Evolutionary conservation across 2,797 vertebrate species (phyloP), one percentile per base, ranked within the genome.

Genomic region (Paedocypris micromegethes): DNA sequence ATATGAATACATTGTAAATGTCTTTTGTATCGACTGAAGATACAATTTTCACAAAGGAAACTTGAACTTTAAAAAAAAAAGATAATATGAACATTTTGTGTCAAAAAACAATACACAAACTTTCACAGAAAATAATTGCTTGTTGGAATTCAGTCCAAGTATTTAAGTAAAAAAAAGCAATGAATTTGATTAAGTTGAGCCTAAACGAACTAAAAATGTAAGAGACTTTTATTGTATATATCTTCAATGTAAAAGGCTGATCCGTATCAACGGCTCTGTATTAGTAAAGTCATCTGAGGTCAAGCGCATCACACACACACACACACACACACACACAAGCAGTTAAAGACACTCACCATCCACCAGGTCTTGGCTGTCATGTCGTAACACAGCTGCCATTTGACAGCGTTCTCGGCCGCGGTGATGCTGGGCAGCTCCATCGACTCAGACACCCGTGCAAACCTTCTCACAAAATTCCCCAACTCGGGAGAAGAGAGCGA

Each of bases 351-450:
- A 91, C 94, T 95, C 82, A 97, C 94, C 95, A 95, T 95, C 94
- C 94, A 95, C 94, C 95, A 96, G 3, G 92, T 95, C 85, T 88
- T 93, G 58, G 92, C 92, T 0, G 84, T 91, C 83, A 86, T 84
- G 66, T 94, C 85, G 62, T 94, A 97, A 79, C 93, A 92, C 6
- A 97, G 86, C 81, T 96, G 94, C 94, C 95, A 96, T 78, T 88
- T 93, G 78, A 93, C 91, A 0, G 86, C 80, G 56, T 79, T 83
- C 78, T 88, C 81, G 0, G 84, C 73, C 44, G 76, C 66, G 51
- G 78, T 75, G 74, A 78, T 64, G 76, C 72, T 70, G 51, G 76
- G 66, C 54, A 73, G 69, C 68, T 83, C 80, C 81, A 80, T 81
- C 56, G 44, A 66, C 67, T 60, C 45, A 62, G 66, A 57, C 43